Evolutionary conservation across 2,113 vertebrate species (phyloP).

Genomic region (Chunga burmeisteri): DNA sequence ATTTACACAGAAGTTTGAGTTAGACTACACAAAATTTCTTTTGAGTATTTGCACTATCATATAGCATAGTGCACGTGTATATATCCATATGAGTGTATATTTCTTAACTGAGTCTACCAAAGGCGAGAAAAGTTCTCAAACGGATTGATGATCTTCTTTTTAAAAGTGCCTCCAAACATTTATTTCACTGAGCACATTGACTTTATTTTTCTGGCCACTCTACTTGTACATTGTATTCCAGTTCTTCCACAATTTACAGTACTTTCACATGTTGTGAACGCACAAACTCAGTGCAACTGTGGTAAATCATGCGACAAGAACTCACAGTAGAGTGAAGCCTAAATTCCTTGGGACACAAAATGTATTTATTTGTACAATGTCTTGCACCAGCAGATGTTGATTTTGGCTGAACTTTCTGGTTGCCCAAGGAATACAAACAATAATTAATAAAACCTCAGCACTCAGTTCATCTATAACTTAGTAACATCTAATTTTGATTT

Average conservation of each 20-base stretch:
- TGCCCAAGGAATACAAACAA: neutral
- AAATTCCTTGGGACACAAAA: neutral
- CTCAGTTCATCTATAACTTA: neutral
- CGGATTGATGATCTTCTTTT: neutral
- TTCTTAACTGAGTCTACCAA: neutral
- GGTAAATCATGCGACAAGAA: neutral
- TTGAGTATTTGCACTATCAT: neutral
- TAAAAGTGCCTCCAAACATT: neutral
- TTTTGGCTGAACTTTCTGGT: neutral
- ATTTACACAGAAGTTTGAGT: neutral
- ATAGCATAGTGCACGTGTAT: rapidly evolving
- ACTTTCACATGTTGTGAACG: neutral
- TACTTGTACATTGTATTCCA: neutral
- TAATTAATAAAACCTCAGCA: neutral
- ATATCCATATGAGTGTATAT: too few relatives aligned
- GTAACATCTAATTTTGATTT: neutral
- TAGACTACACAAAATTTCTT: neutral
- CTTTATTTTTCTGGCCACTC: neutral
- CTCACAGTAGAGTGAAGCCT: neutral
- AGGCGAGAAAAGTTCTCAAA: neutral
- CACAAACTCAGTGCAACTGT: neutral
- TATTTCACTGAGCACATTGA: neutral
- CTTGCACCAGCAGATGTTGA: neutral
- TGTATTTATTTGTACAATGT: neutral
- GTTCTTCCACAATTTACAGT: neutral